Evolutionary conservation across 2,113 vertebrate species (phyloP).

Genomic region (Chitala chitala): DNA sequence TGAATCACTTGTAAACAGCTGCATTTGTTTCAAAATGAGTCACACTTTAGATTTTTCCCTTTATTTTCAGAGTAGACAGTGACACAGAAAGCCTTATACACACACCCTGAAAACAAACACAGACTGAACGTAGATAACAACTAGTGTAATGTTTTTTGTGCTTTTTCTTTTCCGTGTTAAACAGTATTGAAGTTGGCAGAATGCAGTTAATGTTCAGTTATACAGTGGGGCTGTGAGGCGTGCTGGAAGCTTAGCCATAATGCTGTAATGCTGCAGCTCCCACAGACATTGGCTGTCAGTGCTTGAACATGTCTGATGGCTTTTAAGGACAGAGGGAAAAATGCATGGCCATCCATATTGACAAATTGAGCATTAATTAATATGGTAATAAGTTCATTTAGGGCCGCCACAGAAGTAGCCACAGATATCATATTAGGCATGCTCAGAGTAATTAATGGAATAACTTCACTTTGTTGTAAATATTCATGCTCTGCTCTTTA

Average conservation of each 20-base stretch:
- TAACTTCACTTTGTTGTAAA: constrained; percentile 66
- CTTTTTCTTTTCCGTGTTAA: background rate
- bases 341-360: constrained; percentile 48
- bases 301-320: constrained; percentile 39
- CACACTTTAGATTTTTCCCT: constrained; percentile 60
- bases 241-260: no score
- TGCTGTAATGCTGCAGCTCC: no score
- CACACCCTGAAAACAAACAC: constrained; percentile 64
- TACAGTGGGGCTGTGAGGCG: no score
- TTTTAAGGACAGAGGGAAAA: constrained; percentile 40
- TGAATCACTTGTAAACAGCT: constrained; percentile 60
- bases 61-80: constrained; percentile 56
- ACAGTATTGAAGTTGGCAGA: background rate
- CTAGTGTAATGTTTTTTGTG: background rate
- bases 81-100: constrained; percentile 56
- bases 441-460: constrained; percentile 68
- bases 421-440: constrained; percentile 56
- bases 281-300: constrained; percentile 38
- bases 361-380: constrained; percentile 61
- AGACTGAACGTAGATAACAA: constrained; percentile 50
- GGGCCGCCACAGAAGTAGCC: constrained; percentile 55
- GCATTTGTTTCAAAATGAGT: constrained; percentile 59
- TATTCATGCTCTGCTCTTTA: constrained; percentile 64
- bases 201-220: no score
- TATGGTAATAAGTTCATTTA: constrained; percentile 68